phyloP scores from a whole-genome alignment of 2,113 vertebrate species.

The Nettapus auritus region DNA sequence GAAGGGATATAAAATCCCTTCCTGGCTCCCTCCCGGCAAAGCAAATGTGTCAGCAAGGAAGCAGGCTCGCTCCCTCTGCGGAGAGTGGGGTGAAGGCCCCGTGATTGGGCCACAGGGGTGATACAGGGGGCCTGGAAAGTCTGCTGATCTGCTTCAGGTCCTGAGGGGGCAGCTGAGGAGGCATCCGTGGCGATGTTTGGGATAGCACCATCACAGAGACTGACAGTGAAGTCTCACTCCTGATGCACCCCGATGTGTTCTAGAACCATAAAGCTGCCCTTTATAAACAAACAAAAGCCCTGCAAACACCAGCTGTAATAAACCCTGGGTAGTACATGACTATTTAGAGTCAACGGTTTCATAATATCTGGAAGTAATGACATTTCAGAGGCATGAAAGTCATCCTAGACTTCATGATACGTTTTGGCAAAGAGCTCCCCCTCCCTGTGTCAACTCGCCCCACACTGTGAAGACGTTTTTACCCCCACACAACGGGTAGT shows the following conservation, averaged over 20 bases:
- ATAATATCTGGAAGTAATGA: neutral
- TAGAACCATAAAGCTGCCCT: neutral
- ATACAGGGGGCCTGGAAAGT: too few relatives aligned
- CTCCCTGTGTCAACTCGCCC: neutral
- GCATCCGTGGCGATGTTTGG: neutral
- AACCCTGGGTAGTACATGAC: neutral
- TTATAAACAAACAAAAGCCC: neutral
- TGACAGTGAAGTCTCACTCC: rapidly evolving
- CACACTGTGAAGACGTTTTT: rapidly evolving
- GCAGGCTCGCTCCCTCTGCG: neutral
- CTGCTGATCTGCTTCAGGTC: rapidly evolving
- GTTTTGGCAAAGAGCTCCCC: neutral
- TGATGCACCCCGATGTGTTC: too few relatives aligned
- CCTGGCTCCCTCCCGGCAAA: too few relatives aligned
- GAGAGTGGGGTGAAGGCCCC: neutral
- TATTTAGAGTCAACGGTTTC: neutral
- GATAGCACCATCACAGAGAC: rapidly evolving
- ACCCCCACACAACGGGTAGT: rapidly evolving
- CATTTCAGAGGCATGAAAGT: neutral
- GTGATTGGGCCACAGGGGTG: neutral
- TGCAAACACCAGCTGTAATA: neutral
- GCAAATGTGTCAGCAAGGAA: neutral
- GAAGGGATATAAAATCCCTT: too few relatives aligned
- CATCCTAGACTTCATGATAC: neutral
- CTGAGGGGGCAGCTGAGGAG: neutral